phyloP scores from a whole-genome alignment of 2,888 invertebrate genomes.

The Polia nebulosa region DNA sequence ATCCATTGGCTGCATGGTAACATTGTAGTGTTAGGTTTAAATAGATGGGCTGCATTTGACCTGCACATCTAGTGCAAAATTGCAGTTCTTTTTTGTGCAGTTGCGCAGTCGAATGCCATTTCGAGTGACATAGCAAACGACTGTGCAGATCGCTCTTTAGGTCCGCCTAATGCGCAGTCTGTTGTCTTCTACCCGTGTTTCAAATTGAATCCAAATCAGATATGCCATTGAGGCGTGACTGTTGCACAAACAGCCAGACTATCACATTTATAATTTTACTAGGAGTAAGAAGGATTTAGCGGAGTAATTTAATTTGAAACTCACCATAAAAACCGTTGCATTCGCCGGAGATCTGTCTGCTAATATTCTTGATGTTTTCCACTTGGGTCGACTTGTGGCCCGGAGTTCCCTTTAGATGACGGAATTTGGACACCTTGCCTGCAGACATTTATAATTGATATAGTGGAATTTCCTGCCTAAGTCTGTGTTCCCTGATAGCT shows the following conservation, averaged over 20 bases:
- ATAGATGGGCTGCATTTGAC: neutral
- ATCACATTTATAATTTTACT: neutral
- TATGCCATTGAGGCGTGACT: neutral
- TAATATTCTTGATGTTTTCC: slow-evolving; percentile 97
- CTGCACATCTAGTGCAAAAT: no score
- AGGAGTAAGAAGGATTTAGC: no score
- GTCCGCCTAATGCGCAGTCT: no score
- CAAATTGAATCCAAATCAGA: neutral
- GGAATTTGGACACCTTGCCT: slow-evolving; percentile 96
- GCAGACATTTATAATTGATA: neutral
- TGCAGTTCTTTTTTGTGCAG: no score
- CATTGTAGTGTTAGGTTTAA: no score
- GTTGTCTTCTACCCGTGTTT: no score
- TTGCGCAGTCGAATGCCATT: no score
- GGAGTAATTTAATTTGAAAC: slow-evolving; percentile 40
- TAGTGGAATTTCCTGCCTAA: no score
- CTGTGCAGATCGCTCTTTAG: no score
- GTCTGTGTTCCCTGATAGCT: no score
- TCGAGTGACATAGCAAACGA: no score
- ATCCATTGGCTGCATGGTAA: slow-evolving; percentile 95
- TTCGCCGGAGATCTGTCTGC: slow-evolving; percentile 97
- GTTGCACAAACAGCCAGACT: neutral
- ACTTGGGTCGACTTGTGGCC: slow-evolving; percentile 97
- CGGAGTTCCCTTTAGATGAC: slow-evolving; percentile 97
- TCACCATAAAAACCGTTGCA: slow-evolving; percentile 98